Percentiles rank a stretch among this genome's conserved stretches.
Evolutionary conservation across 2,113 vertebrate genomes (phyloP).

Genomic region (Tachysurus vachellii): DNA sequence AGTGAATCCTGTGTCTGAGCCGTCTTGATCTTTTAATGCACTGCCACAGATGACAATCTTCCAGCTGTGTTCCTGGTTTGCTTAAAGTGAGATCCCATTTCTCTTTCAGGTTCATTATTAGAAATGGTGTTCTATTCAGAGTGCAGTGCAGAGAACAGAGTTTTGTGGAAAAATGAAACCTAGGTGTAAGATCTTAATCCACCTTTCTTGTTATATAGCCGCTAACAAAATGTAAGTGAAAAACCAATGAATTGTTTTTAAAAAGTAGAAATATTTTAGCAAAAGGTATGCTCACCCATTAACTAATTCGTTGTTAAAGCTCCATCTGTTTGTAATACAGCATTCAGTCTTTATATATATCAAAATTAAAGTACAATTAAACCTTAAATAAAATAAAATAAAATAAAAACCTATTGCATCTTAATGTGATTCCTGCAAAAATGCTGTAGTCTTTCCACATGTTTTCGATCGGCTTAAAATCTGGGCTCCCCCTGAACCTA

Average conservation of each 20-base stretch:
- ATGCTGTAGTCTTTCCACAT: background rate
- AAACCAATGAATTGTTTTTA: background rate
- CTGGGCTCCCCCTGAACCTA: no score
- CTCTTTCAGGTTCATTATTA: background rate
- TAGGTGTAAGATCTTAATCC: background rate
- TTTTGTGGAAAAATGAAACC: background rate
- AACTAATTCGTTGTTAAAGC: background rate
- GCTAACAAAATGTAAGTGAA: background rate
- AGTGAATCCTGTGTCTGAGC: slow-evolving; percentile 6
- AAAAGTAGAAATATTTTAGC: background rate
- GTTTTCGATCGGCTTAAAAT: no score
- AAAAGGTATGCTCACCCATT: background rate
- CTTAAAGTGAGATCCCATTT: background rate
- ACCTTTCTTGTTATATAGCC: background rate
- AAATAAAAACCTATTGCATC: no score
- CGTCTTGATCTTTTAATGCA: background rate
- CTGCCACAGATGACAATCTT: background rate
- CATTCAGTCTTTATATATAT: no score
- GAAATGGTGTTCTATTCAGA: background rate
- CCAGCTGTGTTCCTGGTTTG: background rate
- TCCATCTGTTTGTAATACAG: no score
- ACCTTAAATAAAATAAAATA: no score
- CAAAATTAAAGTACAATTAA: no score
- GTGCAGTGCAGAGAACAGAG: background rate
- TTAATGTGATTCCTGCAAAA: background rate